Conservation (phyloP, 2,797 vertebrate genomes). For the Sternarchorhynchus goeldii region DNA sequence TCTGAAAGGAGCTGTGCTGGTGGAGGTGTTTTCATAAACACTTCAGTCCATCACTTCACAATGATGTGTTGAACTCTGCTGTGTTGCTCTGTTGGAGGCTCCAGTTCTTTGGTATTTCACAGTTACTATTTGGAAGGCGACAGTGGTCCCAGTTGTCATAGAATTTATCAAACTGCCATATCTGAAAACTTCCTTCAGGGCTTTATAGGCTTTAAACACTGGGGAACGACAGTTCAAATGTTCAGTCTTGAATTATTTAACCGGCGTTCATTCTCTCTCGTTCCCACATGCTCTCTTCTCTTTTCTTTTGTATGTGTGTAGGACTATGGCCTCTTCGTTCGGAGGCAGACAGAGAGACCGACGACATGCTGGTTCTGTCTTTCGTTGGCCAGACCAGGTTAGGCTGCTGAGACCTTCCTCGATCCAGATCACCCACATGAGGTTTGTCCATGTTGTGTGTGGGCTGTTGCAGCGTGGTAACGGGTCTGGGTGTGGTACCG, state of each 20-base stretch:
- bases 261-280: neutral
- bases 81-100: neutral
- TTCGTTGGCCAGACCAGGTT: conserved; percentile 98
- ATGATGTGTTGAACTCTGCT: neutral
- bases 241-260: conserved; percentile 12
- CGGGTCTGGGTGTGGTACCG: neutral
- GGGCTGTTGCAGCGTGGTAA: neutral
- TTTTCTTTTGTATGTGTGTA: conserved; percentile 58
- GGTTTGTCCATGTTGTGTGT: neutral
- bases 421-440: neutral
- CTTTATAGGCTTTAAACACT: neutral
- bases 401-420: conserved; percentile 40
- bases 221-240: neutral
- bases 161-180: conserved; percentile 25
- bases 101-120: neutral
- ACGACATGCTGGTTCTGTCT: conserved; percentile 95
- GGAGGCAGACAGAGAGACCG: conserved; percentile 87
- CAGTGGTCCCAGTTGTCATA: neutral
- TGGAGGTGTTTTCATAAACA: too few species aligned
- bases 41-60: neutral
- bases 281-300: neutral
- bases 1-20: too few species aligned
- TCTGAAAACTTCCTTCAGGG: neutral
- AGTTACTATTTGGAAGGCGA: neutral
- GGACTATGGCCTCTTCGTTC: conserved; percentile 96